Percentiles rank a stretch among this genome's conserved stretches.
phyloP scores from a whole-genome alignment of 1,140 invertebrate species.

The Drosophila bocki region DNA sequence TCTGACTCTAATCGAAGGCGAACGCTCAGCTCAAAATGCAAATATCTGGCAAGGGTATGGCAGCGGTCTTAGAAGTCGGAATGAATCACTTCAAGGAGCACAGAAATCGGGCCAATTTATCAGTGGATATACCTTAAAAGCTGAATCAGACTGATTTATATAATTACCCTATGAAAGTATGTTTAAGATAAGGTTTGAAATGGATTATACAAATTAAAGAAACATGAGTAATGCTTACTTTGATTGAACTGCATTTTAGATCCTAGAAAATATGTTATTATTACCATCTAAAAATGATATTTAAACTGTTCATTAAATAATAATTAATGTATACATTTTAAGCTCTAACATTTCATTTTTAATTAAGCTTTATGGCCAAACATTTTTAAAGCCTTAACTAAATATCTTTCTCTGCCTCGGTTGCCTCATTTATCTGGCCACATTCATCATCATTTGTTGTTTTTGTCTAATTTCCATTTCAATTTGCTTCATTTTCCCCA shows the following conservation, averaged over 20 bases:
- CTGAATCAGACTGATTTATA: neutral
- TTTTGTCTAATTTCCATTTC: constrained; percentile 1
- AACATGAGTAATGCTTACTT: neutral
- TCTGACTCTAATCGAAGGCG: constrained; percentile 18
- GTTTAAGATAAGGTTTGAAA: neutral
- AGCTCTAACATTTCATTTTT: constrained; percentile 5
- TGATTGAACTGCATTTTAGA: too few species aligned
- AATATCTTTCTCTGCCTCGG: constrained; percentile 4
- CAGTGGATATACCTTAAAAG: neutral
- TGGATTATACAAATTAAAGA: neutral
- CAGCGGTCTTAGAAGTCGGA: neutral
- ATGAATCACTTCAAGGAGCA: constrained; percentile 27
- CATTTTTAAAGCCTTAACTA: constrained; percentile 3
- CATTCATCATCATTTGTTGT: constrained; percentile 35
- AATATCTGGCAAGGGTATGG: constrained; percentile 16
- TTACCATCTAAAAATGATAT: too few species aligned
- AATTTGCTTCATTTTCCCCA: constrained; percentile 26
- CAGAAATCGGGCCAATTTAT: constrained; percentile 25
- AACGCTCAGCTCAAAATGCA: constrained; percentile 30
- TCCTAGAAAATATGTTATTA: too few species aligned
- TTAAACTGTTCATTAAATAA: neutral
- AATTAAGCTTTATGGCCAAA: constrained; percentile 12
- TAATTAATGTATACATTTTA: neutral
- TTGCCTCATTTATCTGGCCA: constrained; percentile 29
- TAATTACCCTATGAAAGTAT: neutral